Base-by-base conservation (phyloP, 2,888 invertebrate species). In the Exocentrus adspersus region DNA sequence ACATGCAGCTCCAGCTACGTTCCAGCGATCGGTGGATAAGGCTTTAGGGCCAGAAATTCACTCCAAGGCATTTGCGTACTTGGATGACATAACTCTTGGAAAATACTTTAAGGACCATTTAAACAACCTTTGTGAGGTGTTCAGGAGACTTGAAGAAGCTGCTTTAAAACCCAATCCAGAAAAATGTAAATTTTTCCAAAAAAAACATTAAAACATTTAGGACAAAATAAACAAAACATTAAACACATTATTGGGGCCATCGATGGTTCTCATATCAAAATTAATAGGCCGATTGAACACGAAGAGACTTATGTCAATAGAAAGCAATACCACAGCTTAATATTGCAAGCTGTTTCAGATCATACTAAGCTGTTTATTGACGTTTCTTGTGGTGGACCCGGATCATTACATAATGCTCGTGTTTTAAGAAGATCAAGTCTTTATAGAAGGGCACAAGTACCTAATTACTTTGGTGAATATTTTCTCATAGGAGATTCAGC, bases 311-410 rank as follows among this genome's bases (percentile, higher is more conserved):
- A 71, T 41, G 63, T 52, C 14, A 72, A 72, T 51, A 20, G 68
- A 43, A 68, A 73, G 19, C 41, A 65, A 9, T 52, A 43, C 5
- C 70, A 73, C 43, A 71, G 66, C 17, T 48, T 76, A 2, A 30
- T 68, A 17, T 20, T 77, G 9, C 74, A 76, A 64, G 76, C 66
- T 28, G 71, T 76, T n/a, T 72, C 72, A 7, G 71, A 74, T 71
- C 57, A 62, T 1, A 54, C 74, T 10, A 75, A 73, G 9, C 9
- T 16, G 10, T 73, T 45, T 20, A 45, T 7, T 45, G 45, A 45
- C 20, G 20, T 45, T 9, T 45, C 7, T 45, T 45, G 19, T 45
- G 45, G 45, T 17, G 45, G 20, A 45, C 45, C 45, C 17, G 45
- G 45, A 7, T 45, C 45, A 19, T n/a, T 45, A 45, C 45, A 45